Conservation (phyloP, 2,888 invertebrate species). For the Chloroclystis v-ata region DNA sequence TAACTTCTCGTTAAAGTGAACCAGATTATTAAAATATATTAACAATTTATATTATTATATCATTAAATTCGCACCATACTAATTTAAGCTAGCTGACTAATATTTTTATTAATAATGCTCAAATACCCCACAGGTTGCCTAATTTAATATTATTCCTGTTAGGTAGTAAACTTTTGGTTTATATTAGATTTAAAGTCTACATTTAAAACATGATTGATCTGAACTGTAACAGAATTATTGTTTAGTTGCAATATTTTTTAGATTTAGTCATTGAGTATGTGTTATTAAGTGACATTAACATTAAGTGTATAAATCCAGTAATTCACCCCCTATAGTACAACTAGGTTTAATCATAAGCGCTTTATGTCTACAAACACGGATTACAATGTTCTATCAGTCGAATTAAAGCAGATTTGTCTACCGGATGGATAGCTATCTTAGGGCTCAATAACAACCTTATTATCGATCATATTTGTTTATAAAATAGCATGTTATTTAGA, state of each 20-base stretch:
- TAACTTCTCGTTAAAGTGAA: too few relatives aligned
- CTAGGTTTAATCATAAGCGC: conserved; percentile 29
- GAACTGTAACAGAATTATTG: too few relatives aligned
- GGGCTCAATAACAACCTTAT: not conserved
- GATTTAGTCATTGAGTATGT: too few relatives aligned
- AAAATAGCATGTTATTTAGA: not conserved
- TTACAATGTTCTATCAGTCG: conserved; percentile 25
- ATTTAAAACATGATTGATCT: too few relatives aligned
- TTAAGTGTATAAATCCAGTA: too few relatives aligned
- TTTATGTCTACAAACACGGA: conserved; percentile 19
- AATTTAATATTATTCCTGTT: too few relatives aligned
- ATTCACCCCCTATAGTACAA: not conserved
- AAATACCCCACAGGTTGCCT: conserved; percentile 15
- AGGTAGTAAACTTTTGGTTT: too few relatives aligned
- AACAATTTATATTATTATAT: conserved; percentile 9
- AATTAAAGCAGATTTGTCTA: conserved; percentile 24
- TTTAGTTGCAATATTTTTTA: too few relatives aligned
- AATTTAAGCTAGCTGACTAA: conserved; percentile 18
- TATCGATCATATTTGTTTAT: not conserved
- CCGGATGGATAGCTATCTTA: conserved; percentile 1
- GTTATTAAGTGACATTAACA: too few relatives aligned
- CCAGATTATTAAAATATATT: too few relatives aligned
- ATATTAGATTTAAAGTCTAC: too few relatives aligned
- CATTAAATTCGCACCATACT: conserved; percentile 5
- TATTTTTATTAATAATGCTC: conserved; percentile 7